phyloP scores from a whole-genome alignment of 1,140 invertebrate species.

The Hydropsyche tenuis region DNA sequence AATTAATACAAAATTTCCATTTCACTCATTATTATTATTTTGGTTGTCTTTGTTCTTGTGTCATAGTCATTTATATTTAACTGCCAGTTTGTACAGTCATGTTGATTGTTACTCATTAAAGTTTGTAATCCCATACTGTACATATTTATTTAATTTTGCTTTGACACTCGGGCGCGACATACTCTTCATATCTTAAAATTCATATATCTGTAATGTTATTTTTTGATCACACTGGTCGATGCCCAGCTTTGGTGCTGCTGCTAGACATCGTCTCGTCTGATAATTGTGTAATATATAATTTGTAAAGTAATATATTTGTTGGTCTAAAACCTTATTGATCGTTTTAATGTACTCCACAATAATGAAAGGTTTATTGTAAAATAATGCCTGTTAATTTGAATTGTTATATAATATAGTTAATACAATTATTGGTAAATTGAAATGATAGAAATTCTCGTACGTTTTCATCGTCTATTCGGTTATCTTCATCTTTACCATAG shows the following conservation, averaged over 20 bases:
- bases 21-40: slow-evolving; percentile 56
- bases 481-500: slow-evolving; percentile 55
- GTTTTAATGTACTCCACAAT: slow-evolving; percentile 29
- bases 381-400: slow-evolving; percentile 20
- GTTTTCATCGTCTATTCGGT: slow-evolving; percentile 34
- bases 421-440: slow-evolving; percentile 10
- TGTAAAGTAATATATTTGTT: slow-evolving; percentile 46
- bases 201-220: slow-evolving; percentile 45
- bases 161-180: slow-evolving; percentile 40
- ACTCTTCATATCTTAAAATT: slow-evolving; percentile 40
- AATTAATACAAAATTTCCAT: slow-evolving; percentile 53
- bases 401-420: slow-evolving; percentile 23
- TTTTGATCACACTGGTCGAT: slow-evolving; percentile 30
- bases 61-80: slow-evolving; percentile 50
- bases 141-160: slow-evolving; percentile 36
- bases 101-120: slow-evolving; percentile 17
- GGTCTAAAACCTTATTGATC: slow-evolving; percentile 32
- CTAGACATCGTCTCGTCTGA: slow-evolving; percentile 49
- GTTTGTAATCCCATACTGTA: slow-evolving; percentile 11
- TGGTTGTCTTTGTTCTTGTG: slow-evolving; percentile 52
- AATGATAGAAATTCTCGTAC: slow-evolving; percentile 4
- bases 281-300: slow-evolving; percentile 53
- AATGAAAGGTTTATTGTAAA: slow-evolving; percentile 30
- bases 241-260: slow-evolving; percentile 59
- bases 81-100: slow-evolving; percentile 47